A percentile compares a stretch with the other conserved stretches of the same genome.
Conservation (phyloP, 2,888 invertebrate genomes). For the Tachystola acroxantha region DNA sequence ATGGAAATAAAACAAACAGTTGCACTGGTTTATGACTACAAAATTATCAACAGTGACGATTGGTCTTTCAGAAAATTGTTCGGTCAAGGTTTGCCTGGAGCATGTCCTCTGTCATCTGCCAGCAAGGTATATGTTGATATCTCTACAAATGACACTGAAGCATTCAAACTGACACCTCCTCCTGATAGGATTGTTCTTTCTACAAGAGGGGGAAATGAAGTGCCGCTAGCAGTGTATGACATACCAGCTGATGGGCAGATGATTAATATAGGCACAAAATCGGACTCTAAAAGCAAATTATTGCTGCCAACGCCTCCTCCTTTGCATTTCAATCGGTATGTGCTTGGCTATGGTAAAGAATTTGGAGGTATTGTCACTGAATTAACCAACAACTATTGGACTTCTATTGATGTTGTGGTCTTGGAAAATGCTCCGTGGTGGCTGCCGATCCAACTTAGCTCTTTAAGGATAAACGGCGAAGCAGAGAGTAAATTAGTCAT, state of each 20-base stretch:
- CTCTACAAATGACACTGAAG: constrained; percentile 79
- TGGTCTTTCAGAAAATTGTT: constrained; percentile 94
- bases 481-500: constrained; percentile 76
- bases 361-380: constrained; percentile 93
- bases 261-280: constrained; percentile 83
- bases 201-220: constrained; percentile 83
- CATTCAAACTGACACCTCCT: constrained; percentile 81
- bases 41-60: constrained; percentile 82
- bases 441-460: constrained; percentile 93
- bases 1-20: constrained; percentile 92
- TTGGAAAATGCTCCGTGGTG: constrained; percentile 96
- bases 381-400: constrained; percentile 89
- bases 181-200: constrained; percentile 80
- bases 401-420: constrained; percentile 85
- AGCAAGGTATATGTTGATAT: constrained; percentile 91
- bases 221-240: constrained; percentile 84
- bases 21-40: constrained; percentile 91
- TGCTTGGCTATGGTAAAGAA: constrained; percentile 95
- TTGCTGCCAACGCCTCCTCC: constrained; percentile 80
- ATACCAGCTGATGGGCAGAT: constrained; percentile 76
- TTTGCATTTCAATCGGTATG: constrained; percentile 86
- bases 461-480: constrained; percentile 83
- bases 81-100: constrained; percentile 88
- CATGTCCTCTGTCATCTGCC: constrained; percentile 87
- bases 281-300: constrained; percentile 66